These are phyloP conservation scores for Littorina saxatilis DNA, from an alignment of 1,140 invertebrate genomes.

Conservation along the genomic window DNA sequence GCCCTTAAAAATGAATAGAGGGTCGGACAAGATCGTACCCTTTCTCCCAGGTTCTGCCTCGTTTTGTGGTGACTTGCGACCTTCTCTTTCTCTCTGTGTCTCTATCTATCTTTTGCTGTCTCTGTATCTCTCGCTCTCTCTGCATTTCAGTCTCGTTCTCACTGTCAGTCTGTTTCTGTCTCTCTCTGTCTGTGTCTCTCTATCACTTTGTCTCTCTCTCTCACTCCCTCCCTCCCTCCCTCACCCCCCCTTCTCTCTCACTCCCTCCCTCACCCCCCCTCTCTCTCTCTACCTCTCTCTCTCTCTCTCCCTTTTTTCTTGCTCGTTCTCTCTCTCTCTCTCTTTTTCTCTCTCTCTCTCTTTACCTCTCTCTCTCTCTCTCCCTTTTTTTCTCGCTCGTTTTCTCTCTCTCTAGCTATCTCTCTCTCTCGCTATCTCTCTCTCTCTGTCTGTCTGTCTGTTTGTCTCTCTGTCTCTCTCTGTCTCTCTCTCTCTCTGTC, in stretches of 20 bases:
- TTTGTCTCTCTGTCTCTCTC: slow-evolving; percentile 16
- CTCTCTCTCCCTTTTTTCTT: no score
- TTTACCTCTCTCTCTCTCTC: no score
- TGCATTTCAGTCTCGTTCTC: background rate
- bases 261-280: no score
- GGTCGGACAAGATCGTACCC: background rate
- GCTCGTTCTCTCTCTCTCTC: no score
- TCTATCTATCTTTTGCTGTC: slow-evolving; percentile 9
- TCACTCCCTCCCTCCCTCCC: no score
- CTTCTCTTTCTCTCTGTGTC: background rate
- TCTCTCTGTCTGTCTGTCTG: background rate
- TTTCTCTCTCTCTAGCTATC: no score
- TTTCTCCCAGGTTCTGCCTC: background rate
- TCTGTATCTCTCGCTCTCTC: slow-evolving; percentile 17
- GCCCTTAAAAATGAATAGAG: background rate
- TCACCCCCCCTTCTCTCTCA: no score
- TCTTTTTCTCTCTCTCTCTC: no score
- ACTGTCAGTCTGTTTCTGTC: background rate
- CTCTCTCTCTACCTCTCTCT: no score
- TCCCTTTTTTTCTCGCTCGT: no score
- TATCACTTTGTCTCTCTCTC: background rate
- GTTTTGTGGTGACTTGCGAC: background rate
- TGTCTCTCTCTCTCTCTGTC: slow-evolving; percentile 26
- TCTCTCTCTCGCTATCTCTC: no score
- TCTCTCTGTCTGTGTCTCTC: background rate